Conservation (phyloP, 2,113 vertebrate genomes). For the Dendrocopos noguchii region DNA sequence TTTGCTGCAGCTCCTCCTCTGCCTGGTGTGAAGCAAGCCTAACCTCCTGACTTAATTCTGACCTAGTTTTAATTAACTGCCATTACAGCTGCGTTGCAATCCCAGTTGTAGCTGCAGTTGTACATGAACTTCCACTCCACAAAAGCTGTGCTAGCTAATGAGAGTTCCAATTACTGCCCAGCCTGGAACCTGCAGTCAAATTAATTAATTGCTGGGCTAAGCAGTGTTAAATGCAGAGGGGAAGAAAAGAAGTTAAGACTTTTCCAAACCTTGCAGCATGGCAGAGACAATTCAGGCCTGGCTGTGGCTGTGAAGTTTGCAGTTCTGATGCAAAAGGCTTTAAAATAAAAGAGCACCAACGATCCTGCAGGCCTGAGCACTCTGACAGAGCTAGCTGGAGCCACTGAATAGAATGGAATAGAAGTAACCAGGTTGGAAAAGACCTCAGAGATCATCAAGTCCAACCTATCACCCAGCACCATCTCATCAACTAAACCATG, state of each 20-base stretch:
- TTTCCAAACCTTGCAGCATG: not conserved
- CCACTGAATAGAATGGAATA: no score
- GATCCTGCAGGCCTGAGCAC: not conserved
- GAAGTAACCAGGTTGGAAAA: no score
- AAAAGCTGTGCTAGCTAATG: not conserved
- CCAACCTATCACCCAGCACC: no score
- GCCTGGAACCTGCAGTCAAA: not conserved
- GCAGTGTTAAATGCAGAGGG: not conserved
- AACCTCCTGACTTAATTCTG: not conserved
- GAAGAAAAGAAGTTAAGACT: not conserved
- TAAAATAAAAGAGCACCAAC: not conserved
- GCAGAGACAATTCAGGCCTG: not conserved
- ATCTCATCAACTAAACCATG: no score
- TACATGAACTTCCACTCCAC: not conserved
- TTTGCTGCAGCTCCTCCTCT: not conserved
- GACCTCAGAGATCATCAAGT: no score
- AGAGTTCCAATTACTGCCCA: not conserved
- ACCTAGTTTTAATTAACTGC: not conserved
- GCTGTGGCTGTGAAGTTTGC: not conserved
- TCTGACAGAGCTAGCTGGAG: not conserved
- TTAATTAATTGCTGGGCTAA: conserved; percentile 6
- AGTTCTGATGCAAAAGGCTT: not conserved
- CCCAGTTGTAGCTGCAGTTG: not conserved
- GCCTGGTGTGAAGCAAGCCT: not conserved
- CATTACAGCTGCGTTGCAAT: not conserved